These are phyloP conservation scores for Pocillopora damicornis DNA, from an alignment of 64 coral and sea anemone species.

Conservation along the genomic window DNA sequence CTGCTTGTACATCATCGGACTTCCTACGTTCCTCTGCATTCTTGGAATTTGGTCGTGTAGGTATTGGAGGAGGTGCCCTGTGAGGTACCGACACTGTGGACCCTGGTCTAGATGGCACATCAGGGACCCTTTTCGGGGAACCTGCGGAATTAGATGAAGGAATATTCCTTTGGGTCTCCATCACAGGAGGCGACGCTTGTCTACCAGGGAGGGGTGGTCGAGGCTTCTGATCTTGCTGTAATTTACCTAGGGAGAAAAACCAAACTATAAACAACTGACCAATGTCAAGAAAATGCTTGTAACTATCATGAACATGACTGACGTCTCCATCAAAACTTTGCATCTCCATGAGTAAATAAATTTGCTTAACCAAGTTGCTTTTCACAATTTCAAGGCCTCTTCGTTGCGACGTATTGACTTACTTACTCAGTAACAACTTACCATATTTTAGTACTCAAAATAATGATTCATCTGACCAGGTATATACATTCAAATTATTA, in stretches of 20 bases:
- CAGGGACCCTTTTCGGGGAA: constrained; percentile 24
- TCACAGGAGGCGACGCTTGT: constrained; percentile 57
- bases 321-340: too few relatives aligned
- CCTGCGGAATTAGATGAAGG: background rate
- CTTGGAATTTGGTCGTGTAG: background rate
- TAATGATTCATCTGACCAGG: too few relatives aligned
- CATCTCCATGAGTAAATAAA: too few relatives aligned
- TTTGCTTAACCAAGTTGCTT: too few relatives aligned
- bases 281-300: background rate
- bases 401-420: too few relatives aligned
- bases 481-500: too few relatives aligned
- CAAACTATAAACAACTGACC: background rate
- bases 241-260: background rate
- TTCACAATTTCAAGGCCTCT: too few relatives aligned
- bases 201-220: constrained; percentile 40
- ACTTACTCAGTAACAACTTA: too few relatives aligned
- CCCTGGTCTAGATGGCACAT: constrained; percentile 11
- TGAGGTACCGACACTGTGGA: constrained; percentile 5
- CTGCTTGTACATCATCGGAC: too few relatives aligned
- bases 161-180: constrained; percentile 3
- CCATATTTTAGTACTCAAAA: too few relatives aligned
- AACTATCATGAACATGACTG: too few relatives aligned
- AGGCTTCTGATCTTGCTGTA: constrained; percentile 26
- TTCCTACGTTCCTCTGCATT: background rate
- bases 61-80: constrained; percentile 8